Base-by-base conservation (phyloP, 2,113 vertebrate genomes). In the Edolisoma coerulescens region DNA sequence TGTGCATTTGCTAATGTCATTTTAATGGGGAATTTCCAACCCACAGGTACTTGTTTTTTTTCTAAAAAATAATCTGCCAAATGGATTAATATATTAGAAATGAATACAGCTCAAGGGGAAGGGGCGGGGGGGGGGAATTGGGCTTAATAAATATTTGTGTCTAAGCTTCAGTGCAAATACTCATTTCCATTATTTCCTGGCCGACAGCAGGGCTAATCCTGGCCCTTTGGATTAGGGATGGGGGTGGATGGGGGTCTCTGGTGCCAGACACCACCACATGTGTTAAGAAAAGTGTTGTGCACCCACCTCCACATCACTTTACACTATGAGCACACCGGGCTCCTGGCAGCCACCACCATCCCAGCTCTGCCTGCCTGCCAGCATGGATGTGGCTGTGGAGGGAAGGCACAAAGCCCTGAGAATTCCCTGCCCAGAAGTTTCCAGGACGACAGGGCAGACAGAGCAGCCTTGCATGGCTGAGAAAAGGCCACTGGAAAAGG, bases 121-220 rank as follows among this genome's bases (percentile, higher is more conserved):
- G 60, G 87, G 63, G 47, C 4, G 71, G 45, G 54, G 61, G 71
- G 45, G 54, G 61, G 59, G 54, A 28, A 37, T 44, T 80, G 89
- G 97, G 96, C 95, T 97, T 90, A 97, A 98, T 98, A 97, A 98
- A 97, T 93, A 91, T 96, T 97, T 97, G 97, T 92, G 91, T 87
- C 75, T 77, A 76, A 89, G 70, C 75, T 60, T 78, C 95, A 85
- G 50, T 44, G 63, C 47, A 63, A 59, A 33, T 20, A 42, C 56
- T 84, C 18, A 65, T 75, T 83, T 71, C 42, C 56, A 6, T 84
- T 83, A 35, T 92, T 90, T 87, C 69, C 47, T 54, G 75, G 90
- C 77, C 0, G 3, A 16, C 10, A 63, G 69, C 37, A 73, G 63
- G n/a, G 37, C 52, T 39, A 33, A 53, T 4, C 24, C 41, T 37